Percentiles rank a stretch among this genome's conserved stretches.
phyloP scores from a whole-genome alignment of 1,140 invertebrate genomes.

The Wasmannia auropunctata region DNA sequence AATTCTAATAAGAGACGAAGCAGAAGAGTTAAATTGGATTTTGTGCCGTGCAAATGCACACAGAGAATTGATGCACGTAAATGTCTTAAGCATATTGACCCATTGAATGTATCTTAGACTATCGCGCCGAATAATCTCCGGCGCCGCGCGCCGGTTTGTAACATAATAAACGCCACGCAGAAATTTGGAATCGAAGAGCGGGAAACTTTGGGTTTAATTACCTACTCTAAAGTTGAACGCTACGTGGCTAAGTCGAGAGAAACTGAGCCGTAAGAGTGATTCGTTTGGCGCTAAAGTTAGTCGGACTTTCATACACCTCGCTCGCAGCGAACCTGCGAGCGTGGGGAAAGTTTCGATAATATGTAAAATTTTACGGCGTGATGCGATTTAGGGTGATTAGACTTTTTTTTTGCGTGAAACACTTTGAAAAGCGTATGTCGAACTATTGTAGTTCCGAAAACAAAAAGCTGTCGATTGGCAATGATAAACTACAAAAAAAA shows the following conservation, averaged over 20 bases:
- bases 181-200: constrained; percentile 41
- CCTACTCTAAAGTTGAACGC: constrained; percentile 58
- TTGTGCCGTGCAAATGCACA: neutral
- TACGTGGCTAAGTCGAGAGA: constrained; percentile 46
- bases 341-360: constrained; percentile 38
- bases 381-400: constrained; percentile 1
- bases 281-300: constrained; percentile 67
- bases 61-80: neutral
- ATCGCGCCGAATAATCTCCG: constrained; percentile 24
- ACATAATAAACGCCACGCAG: constrained; percentile 60
- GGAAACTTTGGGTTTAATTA: constrained; percentile 65
- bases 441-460: neutral
- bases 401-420: neutral
- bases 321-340: constrained; percentile 23
- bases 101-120: neutral
- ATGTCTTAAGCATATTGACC: neutral
- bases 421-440: neutral
- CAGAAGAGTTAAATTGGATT: neutral
- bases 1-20: neutral
- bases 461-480: neutral
- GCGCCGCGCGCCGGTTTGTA: constrained; percentile 55
- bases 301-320: constrained; percentile 43
- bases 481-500: neutral
- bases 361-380: constrained; percentile 59
- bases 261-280: constrained; percentile 62